phyloP scores from a whole-genome alignment of 2,797 vertebrate genomes.

The Manis pentadactyla region DNA sequence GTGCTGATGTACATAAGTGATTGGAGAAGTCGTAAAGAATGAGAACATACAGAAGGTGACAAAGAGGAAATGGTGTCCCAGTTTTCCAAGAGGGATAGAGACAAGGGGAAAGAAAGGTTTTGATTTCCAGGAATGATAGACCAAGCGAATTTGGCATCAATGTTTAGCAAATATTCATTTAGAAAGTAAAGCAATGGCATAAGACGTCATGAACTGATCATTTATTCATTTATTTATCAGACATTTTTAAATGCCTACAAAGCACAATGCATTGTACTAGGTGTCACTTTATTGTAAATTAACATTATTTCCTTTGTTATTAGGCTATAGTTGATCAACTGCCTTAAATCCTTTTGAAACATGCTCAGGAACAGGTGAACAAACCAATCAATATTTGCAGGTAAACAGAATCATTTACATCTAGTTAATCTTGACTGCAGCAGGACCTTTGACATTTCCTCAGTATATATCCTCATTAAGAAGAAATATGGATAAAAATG shows the following conservation, averaged over 20 bases:
- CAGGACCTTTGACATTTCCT: background rate
- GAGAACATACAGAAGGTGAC: background rate
- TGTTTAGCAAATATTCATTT: background rate
- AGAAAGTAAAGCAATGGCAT: background rate
- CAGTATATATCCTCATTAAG: background rate
- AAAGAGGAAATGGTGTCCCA: constrained; percentile 4
- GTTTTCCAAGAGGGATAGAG: background rate
- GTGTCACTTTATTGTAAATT: background rate
- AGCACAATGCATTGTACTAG: background rate
- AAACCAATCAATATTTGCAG: background rate
- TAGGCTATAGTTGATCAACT: background rate
- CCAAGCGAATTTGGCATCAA: background rate
- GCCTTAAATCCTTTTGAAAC: background rate
- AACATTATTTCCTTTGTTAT: background rate
- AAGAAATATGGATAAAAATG: background rate
- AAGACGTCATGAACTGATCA: background rate
- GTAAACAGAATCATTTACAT: background rate
- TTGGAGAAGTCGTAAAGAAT: background rate
- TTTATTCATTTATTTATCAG: background rate
- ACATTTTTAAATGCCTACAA: background rate
- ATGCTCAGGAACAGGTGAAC: background rate
- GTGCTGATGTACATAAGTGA: background rate
- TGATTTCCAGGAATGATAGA: background rate
- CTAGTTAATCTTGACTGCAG: background rate
- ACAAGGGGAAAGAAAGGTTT: background rate